These are phyloP conservation scores for Drosophila novamexicana DNA, from an alignment of 1,140 invertebrate genomes.

Conservation along the genomic window DNA sequence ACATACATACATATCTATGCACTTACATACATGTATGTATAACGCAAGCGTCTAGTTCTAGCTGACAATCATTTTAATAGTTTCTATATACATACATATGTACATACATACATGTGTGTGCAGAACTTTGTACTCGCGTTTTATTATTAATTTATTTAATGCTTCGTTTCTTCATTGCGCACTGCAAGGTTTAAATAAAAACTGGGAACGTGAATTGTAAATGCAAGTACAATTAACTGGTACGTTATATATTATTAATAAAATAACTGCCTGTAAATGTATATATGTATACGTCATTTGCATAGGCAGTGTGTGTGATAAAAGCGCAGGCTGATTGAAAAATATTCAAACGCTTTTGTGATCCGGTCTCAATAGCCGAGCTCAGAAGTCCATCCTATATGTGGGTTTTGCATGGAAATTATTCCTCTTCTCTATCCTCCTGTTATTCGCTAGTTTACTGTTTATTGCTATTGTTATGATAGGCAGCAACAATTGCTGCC, in stretches of 20 bases:
- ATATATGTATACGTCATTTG: slow-evolving; percentile 5
- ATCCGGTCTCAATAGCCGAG: slow-evolving; percentile 5
- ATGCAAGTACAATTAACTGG: slow-evolving; percentile 15
- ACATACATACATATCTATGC: slow-evolving; percentile 6
- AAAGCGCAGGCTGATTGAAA: not conserved
- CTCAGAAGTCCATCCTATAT: slow-evolving; percentile 8
- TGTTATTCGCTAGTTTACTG: slow-evolving; percentile 29
- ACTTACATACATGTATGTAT: not conserved
- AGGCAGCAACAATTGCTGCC: slow-evolving; percentile 50
- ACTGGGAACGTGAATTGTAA: slow-evolving; percentile 23
- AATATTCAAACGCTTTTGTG: slow-evolving; percentile 11
- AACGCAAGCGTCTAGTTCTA: slow-evolving; percentile 54
- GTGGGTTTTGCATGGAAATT: slow-evolving; percentile 3
- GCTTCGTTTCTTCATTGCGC: slow-evolving; percentile 26
- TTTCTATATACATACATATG: slow-evolving; percentile 26
- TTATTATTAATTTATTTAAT: slow-evolving; percentile 36
- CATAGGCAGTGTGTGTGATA: not conserved
- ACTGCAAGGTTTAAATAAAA: slow-evolving; percentile 16
- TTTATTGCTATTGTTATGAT: slow-evolving; percentile 38
- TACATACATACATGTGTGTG: slow-evolving; percentile 9
- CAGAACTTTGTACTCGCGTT: slow-evolving; percentile 57
- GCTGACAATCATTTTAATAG: slow-evolving; percentile 54
- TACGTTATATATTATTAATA: not conserved
- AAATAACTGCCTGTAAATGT: not conserved
- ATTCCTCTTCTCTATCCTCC: not conserved